These are phyloP conservation scores for Urosaurus nigricauda DNA, from an alignment of 2,797 vertebrate species.

Conservation along the genomic window DNA sequence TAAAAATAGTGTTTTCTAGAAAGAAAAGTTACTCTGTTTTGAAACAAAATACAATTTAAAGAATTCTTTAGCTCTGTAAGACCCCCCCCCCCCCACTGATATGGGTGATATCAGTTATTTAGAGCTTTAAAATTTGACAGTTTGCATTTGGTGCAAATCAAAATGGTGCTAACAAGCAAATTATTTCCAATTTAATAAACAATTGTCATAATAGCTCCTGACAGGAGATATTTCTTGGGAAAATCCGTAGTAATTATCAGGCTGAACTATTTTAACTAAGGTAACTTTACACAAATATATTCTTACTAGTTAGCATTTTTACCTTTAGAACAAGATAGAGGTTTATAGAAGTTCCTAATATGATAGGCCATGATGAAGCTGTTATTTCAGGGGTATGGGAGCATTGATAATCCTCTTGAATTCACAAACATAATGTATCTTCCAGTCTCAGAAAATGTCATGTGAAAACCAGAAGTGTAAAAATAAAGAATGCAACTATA, in stretches of 20 bases:
- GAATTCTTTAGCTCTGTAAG: background rate
- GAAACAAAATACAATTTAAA: background rate
- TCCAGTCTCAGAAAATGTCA: background rate
- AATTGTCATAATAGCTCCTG: slow-evolving; percentile 67
- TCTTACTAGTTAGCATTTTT: slow-evolving; percentile 52
- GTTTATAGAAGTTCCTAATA: slow-evolving; percentile 50
- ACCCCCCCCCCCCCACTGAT: slow-evolving; percentile 13
- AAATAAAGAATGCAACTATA: background rate
- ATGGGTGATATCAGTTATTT: slow-evolving; percentile 36
- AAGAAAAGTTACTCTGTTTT: slow-evolving; percentile 34
- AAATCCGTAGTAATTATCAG: slow-evolving; percentile 65
- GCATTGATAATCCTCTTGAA: background rate
- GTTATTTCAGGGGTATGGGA: background rate
- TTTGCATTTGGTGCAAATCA: slow-evolving; percentile 59
- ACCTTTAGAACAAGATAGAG: slow-evolving; percentile 42
- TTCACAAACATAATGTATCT: background rate
- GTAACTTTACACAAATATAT: slow-evolving; percentile 55
- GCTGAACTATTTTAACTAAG: slow-evolving; percentile 61
- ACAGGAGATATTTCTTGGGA: slow-evolving; percentile 62
- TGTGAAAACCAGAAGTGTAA: background rate
- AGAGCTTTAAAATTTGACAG: slow-evolving; percentile 61
- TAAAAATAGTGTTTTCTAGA: slow-evolving; percentile 3
- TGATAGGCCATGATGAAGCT: slow-evolving; percentile 30
- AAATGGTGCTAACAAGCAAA: slow-evolving; percentile 68
- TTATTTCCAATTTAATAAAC: slow-evolving; percentile 68